Base-by-base conservation (phyloP, 2,113 vertebrate genomes). In the Apteryx owenii region DNA sequence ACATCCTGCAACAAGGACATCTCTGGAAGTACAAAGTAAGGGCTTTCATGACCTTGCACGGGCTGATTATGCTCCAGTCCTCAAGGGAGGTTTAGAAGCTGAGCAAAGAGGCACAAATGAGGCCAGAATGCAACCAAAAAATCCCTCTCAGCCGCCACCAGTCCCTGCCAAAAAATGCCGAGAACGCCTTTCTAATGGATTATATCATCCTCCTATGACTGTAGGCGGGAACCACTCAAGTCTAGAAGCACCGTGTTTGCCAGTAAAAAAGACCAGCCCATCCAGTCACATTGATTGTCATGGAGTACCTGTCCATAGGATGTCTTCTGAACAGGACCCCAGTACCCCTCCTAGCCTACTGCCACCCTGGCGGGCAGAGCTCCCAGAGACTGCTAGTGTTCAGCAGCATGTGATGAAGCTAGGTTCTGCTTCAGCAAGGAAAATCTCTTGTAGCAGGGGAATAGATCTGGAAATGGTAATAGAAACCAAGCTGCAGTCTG, bases 121-220 rank as follows among this genome's bases (percentile, higher is more conserved):
- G 87, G 81, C 96, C 78, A 98, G 98, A 97, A 98, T 97, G 36
- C 99, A 98, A 79, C 95, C 98, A 76, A 99, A 99, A 98, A 98
- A 98, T 90, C 98, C 98, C 31, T 98, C 99, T 9, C 99, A 99
- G 85, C 99, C 99, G 0, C 99, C 99, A 20, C 99, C 99, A 0
- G 99, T 99, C 38, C 99, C 99, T 31, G 99, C 98, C 84, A 99
- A 99, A 97, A 99, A 99, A 98, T 99, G 98, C 87, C 98, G 98
- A 95, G 99, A 99, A 89, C 99, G 99, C 81, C 98, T 99, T 50
- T 98, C 98, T 72, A 99, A 99, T 51, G 99, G 99, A 54, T 97
- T 99, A 9, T 98, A 98, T 87, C 98, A 98, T 90, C 96, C 96
- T 9, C 90, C 99, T 7, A 76, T 88, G 29, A 98, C 98, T 54